Base-by-base conservation (phyloP, 2,888 invertebrate genomes). In the Sinohyriopsis cumingii region DNA sequence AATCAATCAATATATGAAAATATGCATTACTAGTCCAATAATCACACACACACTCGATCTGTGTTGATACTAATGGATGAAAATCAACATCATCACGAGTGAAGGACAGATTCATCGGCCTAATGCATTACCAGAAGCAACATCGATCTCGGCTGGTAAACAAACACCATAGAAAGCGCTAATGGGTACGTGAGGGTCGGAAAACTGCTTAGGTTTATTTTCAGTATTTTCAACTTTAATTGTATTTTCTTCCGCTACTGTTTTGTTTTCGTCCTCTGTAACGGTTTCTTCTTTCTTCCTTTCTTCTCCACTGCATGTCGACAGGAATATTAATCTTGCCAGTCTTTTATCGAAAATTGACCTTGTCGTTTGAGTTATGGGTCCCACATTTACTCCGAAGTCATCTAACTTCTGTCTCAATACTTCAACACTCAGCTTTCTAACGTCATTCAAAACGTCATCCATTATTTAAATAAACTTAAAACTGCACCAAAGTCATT, bases 361-460 rank as follows among this genome's bases (percentile, higher is more conserved):
- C 59, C 76, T 80, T 28, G 82, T 79, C 7, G 77, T 71, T 20
- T 74, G 71, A 24, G 79, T 68, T 63, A 85, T 81, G 22, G 85
- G 85, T n/a, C 85, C 85, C 60, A 83, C 81, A 55, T 71, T 76
- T 33, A 82, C 80, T 9, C 84, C 84, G 61, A 73, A 56, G 64
- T 82, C 77, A 19, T 68, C 57, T 20, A 84, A 66, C 67, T 81
- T 76, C 24, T 61, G 53, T 33, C 83, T 72, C 24, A 85, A 68
- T n/a, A 81, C 76, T n/a, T 70, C 60, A n/a, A 71, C 69, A 63
- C 77, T 76, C 33, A 80, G 71, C 55, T 64, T 63, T 68, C 80
- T 72, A 22, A 85, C 77, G 61, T 71, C 71, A 55, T 76, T 68
- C 54, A 82, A 55, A 55, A 84, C 78, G 19, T 82, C 76, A 25